A percentile compares a stretch with the other conserved stretches of the same genome.
Evolutionary conservation across 2,113 vertebrate species (phyloP).

Genomic region (Gracilinanus agilis): DNA sequence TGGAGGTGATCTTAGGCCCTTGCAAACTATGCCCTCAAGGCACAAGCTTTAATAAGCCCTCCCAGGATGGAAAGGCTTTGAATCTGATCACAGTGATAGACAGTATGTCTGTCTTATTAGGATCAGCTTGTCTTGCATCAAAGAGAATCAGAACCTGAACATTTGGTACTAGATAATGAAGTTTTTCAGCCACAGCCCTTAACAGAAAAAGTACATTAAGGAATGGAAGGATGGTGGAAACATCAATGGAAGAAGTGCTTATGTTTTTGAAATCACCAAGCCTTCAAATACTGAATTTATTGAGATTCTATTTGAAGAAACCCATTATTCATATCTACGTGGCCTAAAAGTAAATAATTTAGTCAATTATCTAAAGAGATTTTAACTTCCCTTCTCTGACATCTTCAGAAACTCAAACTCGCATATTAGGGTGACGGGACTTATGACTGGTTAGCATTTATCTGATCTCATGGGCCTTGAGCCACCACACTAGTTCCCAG

Average conservation of each 20-base stretch:
- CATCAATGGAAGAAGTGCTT: not conserved
- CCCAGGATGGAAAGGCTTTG: not conserved
- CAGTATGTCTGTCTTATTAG: not conserved
- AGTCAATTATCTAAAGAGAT: not conserved
- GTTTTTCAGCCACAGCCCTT: not conserved
- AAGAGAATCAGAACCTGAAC: not conserved
- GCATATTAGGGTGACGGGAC: not conserved
- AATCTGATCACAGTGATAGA: not conserved
- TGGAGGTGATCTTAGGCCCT: not conserved
- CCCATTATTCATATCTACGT: not conserved
- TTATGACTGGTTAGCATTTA: not conserved
- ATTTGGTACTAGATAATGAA: not conserved
- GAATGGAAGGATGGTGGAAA: not conserved
- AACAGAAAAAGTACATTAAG: not conserved
- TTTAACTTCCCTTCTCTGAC: not conserved
- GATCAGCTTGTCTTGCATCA: not conserved
- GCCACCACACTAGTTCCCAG: not conserved
- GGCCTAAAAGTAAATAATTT: not conserved
- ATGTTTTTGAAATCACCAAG: not conserved
- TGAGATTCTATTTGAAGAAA: not conserved
- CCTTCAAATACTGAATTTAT: not conserved
- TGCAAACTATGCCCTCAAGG: not conserved
- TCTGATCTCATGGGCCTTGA: not conserved
- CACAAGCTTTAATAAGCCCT: not conserved
- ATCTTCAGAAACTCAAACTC: not conserved